Evolutionary conservation across 2,888 invertebrate genomes (phyloP).

Genomic region (Vannuccia rotundouncinata): DNA sequence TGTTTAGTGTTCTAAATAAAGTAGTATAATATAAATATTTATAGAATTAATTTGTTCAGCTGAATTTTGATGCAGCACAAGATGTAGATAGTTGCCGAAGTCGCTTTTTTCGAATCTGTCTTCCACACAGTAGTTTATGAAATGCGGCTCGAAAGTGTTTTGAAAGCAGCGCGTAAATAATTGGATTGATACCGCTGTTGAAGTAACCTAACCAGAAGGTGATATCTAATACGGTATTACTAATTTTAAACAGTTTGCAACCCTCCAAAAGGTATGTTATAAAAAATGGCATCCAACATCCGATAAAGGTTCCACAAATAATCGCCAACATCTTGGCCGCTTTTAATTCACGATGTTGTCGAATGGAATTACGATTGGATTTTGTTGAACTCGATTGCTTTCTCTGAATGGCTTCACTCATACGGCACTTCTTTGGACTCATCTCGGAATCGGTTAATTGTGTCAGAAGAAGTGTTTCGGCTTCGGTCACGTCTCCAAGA

Average conservation of each 20-base stretch:
- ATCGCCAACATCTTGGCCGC: constrained; percentile 92
- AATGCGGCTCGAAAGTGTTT: constrained; percentile 90
- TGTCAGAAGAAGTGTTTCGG: background rate
- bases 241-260: constrained; percentile 63
- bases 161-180: constrained; percentile 86
- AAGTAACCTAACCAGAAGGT: constrained; percentile 96
- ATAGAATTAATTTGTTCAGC: no score
- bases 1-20: no score
- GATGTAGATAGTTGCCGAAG: background rate
- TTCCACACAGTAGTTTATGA: constrained; percentile 75
- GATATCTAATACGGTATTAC: constrained; percentile 69
- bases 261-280: constrained; percentile 84
- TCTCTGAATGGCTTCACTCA: background rate
- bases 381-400: background rate
- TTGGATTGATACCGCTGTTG: constrained; percentile 89
- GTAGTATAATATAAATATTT: no score
- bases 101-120: constrained; percentile 45
- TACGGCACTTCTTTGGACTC: background rate
- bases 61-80: background rate
- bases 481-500: background rate
- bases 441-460: background rate
- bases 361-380: background rate
- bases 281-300: constrained; percentile 65
- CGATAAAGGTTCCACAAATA: constrained; percentile 90
- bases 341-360: constrained; percentile 72